Base-by-base conservation (phyloP, 2,797 vertebrate genomes). In the Leucoraja ocellata region DNA sequence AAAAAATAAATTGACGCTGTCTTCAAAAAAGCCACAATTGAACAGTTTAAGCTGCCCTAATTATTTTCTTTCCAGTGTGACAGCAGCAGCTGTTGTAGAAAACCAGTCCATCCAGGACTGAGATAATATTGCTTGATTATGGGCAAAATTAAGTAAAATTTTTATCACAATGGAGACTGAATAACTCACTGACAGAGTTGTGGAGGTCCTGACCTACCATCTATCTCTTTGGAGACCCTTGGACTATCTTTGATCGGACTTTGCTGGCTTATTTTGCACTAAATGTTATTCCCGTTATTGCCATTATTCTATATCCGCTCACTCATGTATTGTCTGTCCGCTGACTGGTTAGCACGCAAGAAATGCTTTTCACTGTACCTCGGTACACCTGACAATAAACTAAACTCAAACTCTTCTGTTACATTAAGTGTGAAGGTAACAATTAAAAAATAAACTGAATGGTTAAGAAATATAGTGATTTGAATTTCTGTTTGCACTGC, bases 371-470 rank as follows among this genome's bases (percentile, higher is more conserved):
- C 46, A 46, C 46, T 46, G 46, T 46, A 46, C 46, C 46, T 46
- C 2, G 46, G 46, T 46, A 46, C 46, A 46, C 46, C 46, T 46
- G 46, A 46, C 46, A 46, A 46, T 46, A 46, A 46, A 46, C 46
- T 46, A 46, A 46, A 46, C 46, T 46, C 46, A 46, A 46, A 46
- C 46, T 46, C 71, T 73, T 23, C 71, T 73, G 71, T 21, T 73
- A 73, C 71, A 73, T 25, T n/a, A 63, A 32, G 63, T 9, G 2
- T 18, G 14, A n/a, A 68, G 61, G n/a, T 36, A 21, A 88, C 61
- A 88, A 36, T 36, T 68, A 14, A 18, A 88, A 88, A 88, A 65
- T 88, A 88, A 68, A 88, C 36, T 65, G n/a, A 88, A 65, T 88
- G 63, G 84, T 88, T 68, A 73, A 73, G 6, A 32, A 68, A 46